These are phyloP conservation scores for Prosopocoilus inquinatus DNA, from an alignment of 2,888 invertebrate genomes.

Conservation along the genomic window DNA sequence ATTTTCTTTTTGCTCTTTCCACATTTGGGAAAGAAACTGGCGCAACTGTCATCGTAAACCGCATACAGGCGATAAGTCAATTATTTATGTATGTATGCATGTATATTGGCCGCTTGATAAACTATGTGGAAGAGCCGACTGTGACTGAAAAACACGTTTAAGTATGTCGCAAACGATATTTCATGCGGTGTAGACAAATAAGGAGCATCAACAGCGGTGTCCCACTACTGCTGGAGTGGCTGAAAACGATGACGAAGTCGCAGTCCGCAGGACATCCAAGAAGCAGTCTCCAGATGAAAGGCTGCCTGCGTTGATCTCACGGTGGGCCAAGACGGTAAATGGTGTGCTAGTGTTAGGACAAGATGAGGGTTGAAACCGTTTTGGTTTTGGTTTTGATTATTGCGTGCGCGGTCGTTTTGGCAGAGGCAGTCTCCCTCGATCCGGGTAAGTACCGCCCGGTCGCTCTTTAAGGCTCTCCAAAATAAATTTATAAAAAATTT, in stretches of 20 bases:
- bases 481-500: too few species aligned
- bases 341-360: slow-evolving; percentile 9
- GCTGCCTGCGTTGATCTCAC: slow-evolving; percentile 17
- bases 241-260: slow-evolving; percentile 13
- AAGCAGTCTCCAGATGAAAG: slow-evolving; percentile 26
- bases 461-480: neutral
- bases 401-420: slow-evolving; percentile 43
- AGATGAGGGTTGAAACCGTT: slow-evolving; percentile 11
- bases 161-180: neutral
- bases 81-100: neutral
- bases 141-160: too few species aligned
- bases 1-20: too few species aligned
- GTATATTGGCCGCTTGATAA: neutral
- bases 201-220: slow-evolving; percentile 10
- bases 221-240: slow-evolving; percentile 5
- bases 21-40: neutral
- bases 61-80: neutral
- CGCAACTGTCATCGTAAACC: neutral
- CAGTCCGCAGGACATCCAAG: slow-evolving; percentile 5
- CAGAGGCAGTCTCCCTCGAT: slow-evolving; percentile 54
- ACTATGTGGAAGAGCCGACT: too few species aligned
- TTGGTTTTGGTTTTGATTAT: slow-evolving; percentile 40
- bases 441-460: slow-evolving; percentile 48
- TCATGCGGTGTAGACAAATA: slow-evolving; percentile 10
- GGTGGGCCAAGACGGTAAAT: slow-evolving; percentile 16